Base-by-base conservation (phyloP, 1,140 invertebrate species). In the Homalodisca vitripennis region DNA sequence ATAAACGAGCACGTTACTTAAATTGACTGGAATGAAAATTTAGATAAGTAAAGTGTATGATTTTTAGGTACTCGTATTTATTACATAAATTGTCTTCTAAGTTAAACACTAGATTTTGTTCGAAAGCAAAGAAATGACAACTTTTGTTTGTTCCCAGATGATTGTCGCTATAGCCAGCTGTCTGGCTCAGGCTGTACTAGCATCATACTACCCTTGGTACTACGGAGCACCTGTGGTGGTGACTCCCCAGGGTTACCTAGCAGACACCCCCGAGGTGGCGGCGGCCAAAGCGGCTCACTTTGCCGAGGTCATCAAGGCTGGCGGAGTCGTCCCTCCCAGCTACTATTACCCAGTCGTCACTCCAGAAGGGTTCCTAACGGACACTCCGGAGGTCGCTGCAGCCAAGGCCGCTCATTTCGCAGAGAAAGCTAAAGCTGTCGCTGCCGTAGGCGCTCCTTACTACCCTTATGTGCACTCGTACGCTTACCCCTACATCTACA, bases 361-460 rank as follows among this genome's bases (percentile, higher is more conserved):
- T 63, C 34, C 65, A 2, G 34, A 47, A 26, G 73, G 74, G 24
- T 70, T 70, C 10, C 78, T 77, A 1, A 81, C 86, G 0, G 85
- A 87, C 60, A 85, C 84, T 3, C 82, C 83, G 47, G 85, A 85
- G 73, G 86, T 87, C 1, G 82, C 83, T 68, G 82, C 83, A 72
- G 85, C 84, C 27, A 85, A 84, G 73, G 82, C 84, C n/a, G 82
- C 82, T 10, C 86, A 86, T 73, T 78, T 81, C 67, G 82, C 83
- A 20, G 83, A 84, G 71, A 84, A 69, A 27, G 84, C 85, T 30
- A 83, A 83, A 67, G 84, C 83, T 27, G 34, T 41, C 3, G 41
- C 53, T 51, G 81, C 82, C 57, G 78, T 79, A 3, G 1, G 55
- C 70, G 68, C 64, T 64, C 78, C 78, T 67, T 30, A 74, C 22